These are phyloP conservation scores for Ciona savignyi DNA, from an alignment of 23 tunicate species.

Conservation along the genomic window DNA sequence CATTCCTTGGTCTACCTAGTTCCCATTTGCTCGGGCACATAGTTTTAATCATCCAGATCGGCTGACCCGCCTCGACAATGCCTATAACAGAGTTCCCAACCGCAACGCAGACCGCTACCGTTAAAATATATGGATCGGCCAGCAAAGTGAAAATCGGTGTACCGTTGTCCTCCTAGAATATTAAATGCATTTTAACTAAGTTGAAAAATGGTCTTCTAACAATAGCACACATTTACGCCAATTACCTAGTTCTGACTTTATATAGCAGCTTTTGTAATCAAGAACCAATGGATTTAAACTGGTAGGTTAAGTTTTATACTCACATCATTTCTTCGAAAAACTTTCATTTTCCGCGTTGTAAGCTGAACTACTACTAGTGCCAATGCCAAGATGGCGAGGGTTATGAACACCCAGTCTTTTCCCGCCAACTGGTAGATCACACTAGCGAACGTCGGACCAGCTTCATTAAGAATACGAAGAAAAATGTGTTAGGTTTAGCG, in stretches of 20 bases:
- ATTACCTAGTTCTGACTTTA: too few relatives aligned
- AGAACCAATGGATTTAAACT: too few relatives aligned
- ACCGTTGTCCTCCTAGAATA: background rate
- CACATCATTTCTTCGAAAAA: background rate
- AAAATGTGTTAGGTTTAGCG: too few relatives aligned
- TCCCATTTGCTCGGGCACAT: background rate
- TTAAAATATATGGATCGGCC: background rate
- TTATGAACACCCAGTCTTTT: conserved; percentile 43
- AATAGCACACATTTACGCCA: too few relatives aligned
- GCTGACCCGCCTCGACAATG: background rate
- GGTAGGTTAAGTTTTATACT: too few relatives aligned
- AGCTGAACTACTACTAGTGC: conserved; percentile 17
- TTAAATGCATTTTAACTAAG: background rate
- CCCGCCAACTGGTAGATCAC: conserved; percentile 38
- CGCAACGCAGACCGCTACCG: background rate
- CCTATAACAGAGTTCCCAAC: background rate
- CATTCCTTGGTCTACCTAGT: too few relatives aligned
- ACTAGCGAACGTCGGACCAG: conserved; percentile 65
- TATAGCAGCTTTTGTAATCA: too few relatives aligned
- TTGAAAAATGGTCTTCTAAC: too few relatives aligned
- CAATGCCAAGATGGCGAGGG: conserved; percentile 28
- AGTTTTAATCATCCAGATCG: background rate
- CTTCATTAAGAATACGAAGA: conserved; percentile 12
- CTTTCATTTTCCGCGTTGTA: background rate
- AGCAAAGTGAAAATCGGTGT: background rate